Conservation (phyloP, 2,113 vertebrate species). For the Crotalus viridis region DNA sequence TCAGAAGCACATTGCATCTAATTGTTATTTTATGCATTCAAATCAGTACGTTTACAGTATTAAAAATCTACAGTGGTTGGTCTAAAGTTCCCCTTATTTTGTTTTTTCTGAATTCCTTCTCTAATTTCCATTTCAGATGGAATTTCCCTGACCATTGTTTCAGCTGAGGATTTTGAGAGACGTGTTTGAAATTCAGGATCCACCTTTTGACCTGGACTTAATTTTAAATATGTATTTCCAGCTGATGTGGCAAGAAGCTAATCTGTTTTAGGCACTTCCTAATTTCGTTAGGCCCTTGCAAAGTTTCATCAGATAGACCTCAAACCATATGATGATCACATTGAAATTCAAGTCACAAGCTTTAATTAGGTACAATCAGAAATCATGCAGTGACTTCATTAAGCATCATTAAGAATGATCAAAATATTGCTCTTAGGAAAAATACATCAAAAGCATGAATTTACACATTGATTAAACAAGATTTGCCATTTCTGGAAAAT, state of each 20-base stretch:
- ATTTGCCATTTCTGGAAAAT: conserved; percentile 77
- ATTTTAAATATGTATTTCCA: conserved; percentile 50
- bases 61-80: not conserved
- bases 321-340: conserved; percentile 76
- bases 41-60: not conserved
- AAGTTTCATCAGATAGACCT: conserved; percentile 72
- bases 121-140: conserved; percentile 11
- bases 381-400: conserved; percentile 85
- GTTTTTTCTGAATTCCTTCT: not conserved
- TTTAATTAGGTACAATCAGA: conserved; percentile 85
- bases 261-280: conserved; percentile 59
- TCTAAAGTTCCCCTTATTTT: not conserved
- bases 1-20: not conserved
- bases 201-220: conserved; percentile 44
- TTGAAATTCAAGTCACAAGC: conserved; percentile 83
- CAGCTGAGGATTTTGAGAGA: not conserved
- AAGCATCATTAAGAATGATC: conserved; percentile 87
- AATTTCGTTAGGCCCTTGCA: conserved; percentile 67
- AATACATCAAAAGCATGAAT: conserved; percentile 84
- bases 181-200: not conserved
- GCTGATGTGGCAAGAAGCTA: conserved; percentile 49
- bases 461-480: conserved; percentile 84
- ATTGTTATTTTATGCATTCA: not conserved
- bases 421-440: conserved; percentile 87
- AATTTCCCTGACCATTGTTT: conserved; percentile 21